Conservation (phyloP, 2,888 invertebrate species). For the Hanleya hanleyi region DNA sequence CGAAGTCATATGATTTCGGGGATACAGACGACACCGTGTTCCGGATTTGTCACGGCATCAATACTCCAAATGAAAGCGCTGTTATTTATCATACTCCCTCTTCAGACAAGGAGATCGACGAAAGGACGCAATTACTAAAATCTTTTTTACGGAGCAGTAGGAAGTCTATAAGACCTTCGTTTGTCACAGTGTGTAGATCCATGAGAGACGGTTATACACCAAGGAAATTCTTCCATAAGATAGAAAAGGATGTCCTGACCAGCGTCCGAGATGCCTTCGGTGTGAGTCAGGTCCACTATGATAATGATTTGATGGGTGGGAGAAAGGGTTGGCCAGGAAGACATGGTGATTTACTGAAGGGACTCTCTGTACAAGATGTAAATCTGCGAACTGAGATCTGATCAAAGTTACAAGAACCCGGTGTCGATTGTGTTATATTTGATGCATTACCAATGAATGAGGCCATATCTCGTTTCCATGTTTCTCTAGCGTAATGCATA, state of each 20-base stretch:
- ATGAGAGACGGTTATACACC: constrained; percentile 68
- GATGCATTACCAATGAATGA: no score
- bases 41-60: constrained; percentile 54
- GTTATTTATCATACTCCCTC: constrained; percentile 48
- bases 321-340: constrained; percentile 51
- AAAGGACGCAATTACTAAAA: constrained; percentile 37
- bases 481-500: no score
- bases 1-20: constrained; percentile 37
- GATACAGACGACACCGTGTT: constrained; percentile 26
- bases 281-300: constrained; percentile 48
- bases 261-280: constrained; percentile 36
- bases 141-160: constrained; percentile 38
- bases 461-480: no score
- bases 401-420: no score
- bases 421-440: no score
- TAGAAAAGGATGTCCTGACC: constrained; percentile 51
- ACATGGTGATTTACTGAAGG: no score
- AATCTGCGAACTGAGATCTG: no score
- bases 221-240: constrained; percentile 45
- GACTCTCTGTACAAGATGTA: no score
- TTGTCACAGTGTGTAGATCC: constrained; percentile 62
- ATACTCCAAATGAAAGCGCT: constrained; percentile 43
- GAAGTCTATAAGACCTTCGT: constrained; percentile 26
- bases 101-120: constrained; percentile 35
- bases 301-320: constrained; percentile 58